Conservation (phyloP, 2,797 vertebrate species). For the Characodon lateralis region DNA sequence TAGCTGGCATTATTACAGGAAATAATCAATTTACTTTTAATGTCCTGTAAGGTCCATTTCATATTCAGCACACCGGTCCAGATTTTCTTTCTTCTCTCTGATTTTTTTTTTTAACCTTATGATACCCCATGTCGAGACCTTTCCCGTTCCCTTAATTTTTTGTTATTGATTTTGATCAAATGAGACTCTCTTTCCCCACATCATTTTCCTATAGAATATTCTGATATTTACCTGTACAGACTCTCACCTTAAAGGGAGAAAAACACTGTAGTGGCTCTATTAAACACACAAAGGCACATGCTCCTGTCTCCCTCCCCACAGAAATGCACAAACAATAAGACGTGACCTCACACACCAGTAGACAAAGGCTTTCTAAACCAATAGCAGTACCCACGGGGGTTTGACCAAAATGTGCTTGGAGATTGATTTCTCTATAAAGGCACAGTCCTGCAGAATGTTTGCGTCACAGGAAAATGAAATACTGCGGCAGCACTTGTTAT, state of each 20-base stretch:
- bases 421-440: constrained; percentile 68
- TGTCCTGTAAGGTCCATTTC: constrained; percentile 27
- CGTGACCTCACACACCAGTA: constrained; percentile 38
- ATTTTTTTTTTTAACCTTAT: constrained; percentile 26
- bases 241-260: constrained; percentile 22
- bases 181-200: constrained; percentile 14
- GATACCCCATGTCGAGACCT: constrained; percentile 22
- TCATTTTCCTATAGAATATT: constrained; percentile 1
- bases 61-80: background rate
- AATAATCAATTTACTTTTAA: constrained; percentile 45
- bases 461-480: constrained; percentile 58
- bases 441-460: constrained; percentile 49
- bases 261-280: constrained; percentile 21
- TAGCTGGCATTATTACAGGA: constrained; percentile 37
- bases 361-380: constrained; percentile 53
- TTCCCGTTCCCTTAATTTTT: constrained; percentile 33
- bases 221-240: constrained; percentile 38
- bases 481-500: constrained; percentile 51
- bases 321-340: constrained; percentile 21
- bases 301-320: constrained; percentile 8
- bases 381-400: constrained; percentile 43
- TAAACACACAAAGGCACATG: constrained; percentile 35
- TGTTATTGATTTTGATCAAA: constrained; percentile 36
- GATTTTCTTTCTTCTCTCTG: constrained; percentile 22
- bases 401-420: constrained; percentile 51